Evolutionary conservation across 2,113 vertebrate genomes (phyloP).

Genomic region (Carassius carassius): DNA sequence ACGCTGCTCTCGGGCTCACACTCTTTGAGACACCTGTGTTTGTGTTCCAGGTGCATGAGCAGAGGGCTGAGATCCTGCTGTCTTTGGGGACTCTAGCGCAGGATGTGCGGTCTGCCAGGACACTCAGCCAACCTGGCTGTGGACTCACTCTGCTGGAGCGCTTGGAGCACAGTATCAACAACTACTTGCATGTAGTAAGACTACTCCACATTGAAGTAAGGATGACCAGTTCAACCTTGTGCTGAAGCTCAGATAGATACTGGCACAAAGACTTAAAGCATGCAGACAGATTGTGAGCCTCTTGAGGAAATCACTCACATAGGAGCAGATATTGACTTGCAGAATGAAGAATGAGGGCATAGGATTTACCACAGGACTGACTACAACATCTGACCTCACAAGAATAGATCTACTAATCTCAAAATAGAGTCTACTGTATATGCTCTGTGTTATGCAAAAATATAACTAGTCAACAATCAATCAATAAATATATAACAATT

Average conservation of each 20-base stretch:
- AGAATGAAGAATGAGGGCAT: background rate
- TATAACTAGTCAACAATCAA: background rate
- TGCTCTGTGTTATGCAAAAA: background rate
- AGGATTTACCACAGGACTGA: background rate
- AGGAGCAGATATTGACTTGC: background rate
- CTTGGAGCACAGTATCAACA: slow-evolving; percentile 68
- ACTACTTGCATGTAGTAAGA: slow-evolving; percentile 69
- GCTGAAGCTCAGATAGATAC: background rate
- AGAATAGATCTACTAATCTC: background rate
- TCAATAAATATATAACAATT: too few species aligned
- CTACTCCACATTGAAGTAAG: slow-evolving; percentile 61
- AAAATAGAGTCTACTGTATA: background rate
- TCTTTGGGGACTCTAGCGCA: slow-evolving; percentile 64
- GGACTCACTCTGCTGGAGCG: slow-evolving; percentile 57
- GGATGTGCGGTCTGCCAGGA: slow-evolving; percentile 59
- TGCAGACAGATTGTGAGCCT: background rate
- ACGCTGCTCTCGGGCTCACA: background rate
- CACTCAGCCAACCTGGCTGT: slow-evolving; percentile 58
- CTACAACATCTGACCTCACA: background rate
- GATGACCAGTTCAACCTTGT: slow-evolving; percentile 51
- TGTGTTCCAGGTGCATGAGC: slow-evolving; percentile 64
- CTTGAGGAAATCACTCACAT: background rate
- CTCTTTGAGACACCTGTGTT: slow-evolving; percentile 30
- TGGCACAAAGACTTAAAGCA: background rate
- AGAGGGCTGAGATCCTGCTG: slow-evolving; percentile 65